Evolutionary conservation across 2,113 vertebrate genomes (phyloP), one percentile per base, ranked within the genome.

Genomic region (Podarcis muralis): DNA sequence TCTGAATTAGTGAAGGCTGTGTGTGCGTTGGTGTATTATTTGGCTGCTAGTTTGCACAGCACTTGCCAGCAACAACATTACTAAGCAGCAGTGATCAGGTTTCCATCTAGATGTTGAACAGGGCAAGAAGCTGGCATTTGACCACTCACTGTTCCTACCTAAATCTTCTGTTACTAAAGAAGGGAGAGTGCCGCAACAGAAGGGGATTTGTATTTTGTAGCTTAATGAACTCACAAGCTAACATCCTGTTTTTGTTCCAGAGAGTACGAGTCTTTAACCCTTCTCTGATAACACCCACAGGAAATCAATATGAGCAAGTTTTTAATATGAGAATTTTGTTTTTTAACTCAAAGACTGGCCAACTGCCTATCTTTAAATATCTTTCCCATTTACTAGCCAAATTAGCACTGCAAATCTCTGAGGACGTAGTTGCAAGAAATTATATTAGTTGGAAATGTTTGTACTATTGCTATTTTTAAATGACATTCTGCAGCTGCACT

Each of bases 181-280:
- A 59, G 23, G 84, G 30, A 87, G 75, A 91, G 80, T 1, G 0
- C 81, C 66, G 43, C 57, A 72, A 89, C 68, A 11, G 37, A 23
- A 71, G 74, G 77, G 88, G 66, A 82, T 96, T 93, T 93, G 71
- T 79, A 87, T 96, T 95, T 95, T 89, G 59, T 75, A 94, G 83
- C 90, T 87, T 87, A 92, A 80, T 92, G 91, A 88, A 6, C 80
- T 90, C 74, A 40, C 37, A 95, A 92, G 89, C 86, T 77, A 81
- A 93, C 96, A 96, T 97, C 97, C 97, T 97, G 96, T 97, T 98
- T 95, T 96, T 94, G 94, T 85, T 66, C n/a, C 59, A 74, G 18
- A 88, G 81, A 83, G 81, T 89, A 65, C 43, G 79, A 48, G 4
- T 43, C 87, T 90, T 30, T 87, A 85, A 84, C 87, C 48, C 89